phyloP scores from a whole-genome alignment of 2,797 vertebrate genomes.

The Gymnothorax javanicus region DNA sequence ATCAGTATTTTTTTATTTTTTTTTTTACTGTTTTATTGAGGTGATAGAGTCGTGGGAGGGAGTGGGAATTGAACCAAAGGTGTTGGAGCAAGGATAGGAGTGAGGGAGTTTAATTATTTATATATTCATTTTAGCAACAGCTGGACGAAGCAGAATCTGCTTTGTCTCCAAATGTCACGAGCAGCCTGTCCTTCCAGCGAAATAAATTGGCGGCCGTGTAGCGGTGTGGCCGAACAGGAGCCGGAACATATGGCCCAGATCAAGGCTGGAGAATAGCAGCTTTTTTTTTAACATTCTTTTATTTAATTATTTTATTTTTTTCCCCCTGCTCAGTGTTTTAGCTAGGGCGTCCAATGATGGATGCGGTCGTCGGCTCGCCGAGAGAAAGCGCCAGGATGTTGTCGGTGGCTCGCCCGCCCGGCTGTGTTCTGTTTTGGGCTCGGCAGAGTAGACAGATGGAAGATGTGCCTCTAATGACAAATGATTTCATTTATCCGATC shows the following conservation, averaged over 20 bases:
- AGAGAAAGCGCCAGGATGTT: slow-evolving; percentile 22
- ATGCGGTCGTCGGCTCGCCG: slow-evolving; percentile 50
- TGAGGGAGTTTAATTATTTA: neutral
- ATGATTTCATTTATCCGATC: slow-evolving; percentile 9
- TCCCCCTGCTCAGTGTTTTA: slow-evolving; percentile 37
- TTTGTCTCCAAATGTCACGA: slow-evolving; percentile 70
- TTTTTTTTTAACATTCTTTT: slow-evolving; percentile 46
- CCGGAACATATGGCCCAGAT: slow-evolving; percentile 60
- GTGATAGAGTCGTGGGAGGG: slow-evolving; percentile 8
- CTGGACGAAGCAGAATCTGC: slow-evolving; percentile 61
- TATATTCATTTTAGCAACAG: slow-evolving; percentile 50
- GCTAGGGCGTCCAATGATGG: slow-evolving; percentile 59
- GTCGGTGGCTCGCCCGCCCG: slow-evolving; percentile 28
- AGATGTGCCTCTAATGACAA: slow-evolving; percentile 27
- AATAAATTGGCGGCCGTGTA: slow-evolving; percentile 70
- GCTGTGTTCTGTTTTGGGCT: slow-evolving; percentile 18
- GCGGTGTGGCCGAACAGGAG: slow-evolving; percentile 53
- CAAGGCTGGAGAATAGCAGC: slow-evolving; percentile 56
- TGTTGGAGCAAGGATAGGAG: neutral
- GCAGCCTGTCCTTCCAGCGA: slow-evolving; percentile 62
- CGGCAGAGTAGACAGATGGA: slow-evolving; percentile 17
- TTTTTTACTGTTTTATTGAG: too few relatives aligned
- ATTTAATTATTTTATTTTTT: slow-evolving; percentile 61
- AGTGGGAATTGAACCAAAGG: neutral
- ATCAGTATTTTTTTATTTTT: slow-evolving; percentile 35